Percentiles rank a stretch among this genome's conserved stretches.
phyloP scores from a whole-genome alignment of 2,888 invertebrate species.

The Spodoptera picta region DNA sequence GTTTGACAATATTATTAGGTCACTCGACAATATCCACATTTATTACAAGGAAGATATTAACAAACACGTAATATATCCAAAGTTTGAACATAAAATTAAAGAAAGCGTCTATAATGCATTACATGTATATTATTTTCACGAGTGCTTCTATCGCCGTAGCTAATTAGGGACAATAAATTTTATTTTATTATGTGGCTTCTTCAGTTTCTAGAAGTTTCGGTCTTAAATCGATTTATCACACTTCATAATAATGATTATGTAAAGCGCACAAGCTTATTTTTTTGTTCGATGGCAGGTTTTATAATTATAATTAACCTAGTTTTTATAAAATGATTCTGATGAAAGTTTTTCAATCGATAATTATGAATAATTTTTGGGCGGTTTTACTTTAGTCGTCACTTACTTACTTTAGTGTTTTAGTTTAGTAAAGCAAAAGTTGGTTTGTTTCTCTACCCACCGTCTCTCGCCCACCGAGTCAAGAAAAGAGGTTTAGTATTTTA shows the following conservation, averaged over 20 bases:
- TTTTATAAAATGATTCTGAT: conserved; percentile 3
- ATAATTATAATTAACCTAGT: conserved; percentile 32
- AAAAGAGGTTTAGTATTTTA: too few species aligned
- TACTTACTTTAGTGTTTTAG: too few species aligned
- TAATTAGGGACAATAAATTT: conserved; percentile 42
- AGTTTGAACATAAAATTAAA: conserved; percentile 25
- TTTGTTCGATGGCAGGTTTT: conserved; percentile 15
- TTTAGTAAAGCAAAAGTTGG: too few species aligned
- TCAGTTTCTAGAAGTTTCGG: conserved; percentile 4
- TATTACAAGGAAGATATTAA: too few species aligned
- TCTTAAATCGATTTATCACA: conserved; percentile 34
- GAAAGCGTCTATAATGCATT: conserved; percentile 56
- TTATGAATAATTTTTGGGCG: too few species aligned
- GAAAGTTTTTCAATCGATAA: not conserved
- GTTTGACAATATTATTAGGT: too few species aligned
- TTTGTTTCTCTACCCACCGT: too few species aligned
- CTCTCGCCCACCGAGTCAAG: too few species aligned
- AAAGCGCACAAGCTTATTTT: conserved; percentile 26
- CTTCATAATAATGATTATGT: conserved; percentile 40
- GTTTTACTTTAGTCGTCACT: too few species aligned
- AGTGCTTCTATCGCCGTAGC: conserved; percentile 39
- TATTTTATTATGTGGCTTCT: conserved; percentile 33
- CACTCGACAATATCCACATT: too few species aligned
- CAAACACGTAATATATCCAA: too few species aligned
- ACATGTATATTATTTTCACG: conserved; percentile 53